phyloP scores from a whole-genome alignment of 2,113 vertebrate species.

The Colaptes auratus region DNA sequence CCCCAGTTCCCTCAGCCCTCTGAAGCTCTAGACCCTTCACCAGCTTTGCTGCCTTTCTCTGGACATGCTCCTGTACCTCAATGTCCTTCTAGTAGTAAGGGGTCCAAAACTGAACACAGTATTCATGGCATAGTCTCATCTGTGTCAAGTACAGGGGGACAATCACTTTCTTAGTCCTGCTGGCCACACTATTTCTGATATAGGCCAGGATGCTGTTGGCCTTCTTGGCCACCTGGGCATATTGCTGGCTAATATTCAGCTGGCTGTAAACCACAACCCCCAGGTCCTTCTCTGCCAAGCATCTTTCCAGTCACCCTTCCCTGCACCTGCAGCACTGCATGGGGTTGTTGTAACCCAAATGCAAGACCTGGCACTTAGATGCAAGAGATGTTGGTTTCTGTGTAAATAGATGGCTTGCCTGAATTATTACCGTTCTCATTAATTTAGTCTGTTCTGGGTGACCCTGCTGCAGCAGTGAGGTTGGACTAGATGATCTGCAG shows the following conservation, averaged over 20 bases:
- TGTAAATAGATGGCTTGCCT: neutral
- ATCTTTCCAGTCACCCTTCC: no score
- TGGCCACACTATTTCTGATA: neutral
- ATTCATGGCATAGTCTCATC: neutral
- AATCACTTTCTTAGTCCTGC: neutral
- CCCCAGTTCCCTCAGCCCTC: neutral
- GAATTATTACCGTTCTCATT: neutral
- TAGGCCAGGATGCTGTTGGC: neutral
- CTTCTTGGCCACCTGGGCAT: neutral
- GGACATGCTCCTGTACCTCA: neutral
- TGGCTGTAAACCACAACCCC: neutral
- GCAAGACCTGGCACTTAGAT: neutral
- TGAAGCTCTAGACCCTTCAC: no score
- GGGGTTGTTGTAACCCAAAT: neutral
- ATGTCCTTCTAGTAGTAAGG: neutral
- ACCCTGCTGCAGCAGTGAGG: no score
- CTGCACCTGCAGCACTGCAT: neutral
- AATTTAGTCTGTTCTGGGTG: neutral
- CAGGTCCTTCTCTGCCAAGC: neutral
- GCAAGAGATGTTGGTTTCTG: neutral
- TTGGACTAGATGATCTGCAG: no score
- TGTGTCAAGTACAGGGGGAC: neutral
- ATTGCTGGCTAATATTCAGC: no score
- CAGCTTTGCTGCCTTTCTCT: no score
- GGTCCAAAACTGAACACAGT: no score